Conservation (phyloP, 2,113 vertebrate genomes). For the Chrysemys picta region DNA sequence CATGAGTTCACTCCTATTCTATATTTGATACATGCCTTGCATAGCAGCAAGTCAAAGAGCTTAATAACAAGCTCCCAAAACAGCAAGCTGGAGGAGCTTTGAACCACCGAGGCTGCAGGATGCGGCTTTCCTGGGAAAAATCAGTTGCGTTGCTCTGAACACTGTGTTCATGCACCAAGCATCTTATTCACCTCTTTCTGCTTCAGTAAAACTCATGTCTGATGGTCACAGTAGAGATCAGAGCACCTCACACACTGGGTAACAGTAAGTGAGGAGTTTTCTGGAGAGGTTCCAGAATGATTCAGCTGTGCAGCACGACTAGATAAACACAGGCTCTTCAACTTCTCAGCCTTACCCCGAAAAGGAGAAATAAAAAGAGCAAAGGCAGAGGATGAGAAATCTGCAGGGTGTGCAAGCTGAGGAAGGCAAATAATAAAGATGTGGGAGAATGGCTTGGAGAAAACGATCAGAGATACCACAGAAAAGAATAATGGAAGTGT, state of each 20-base stretch:
- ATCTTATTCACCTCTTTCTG: background rate
- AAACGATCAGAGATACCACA: background rate
- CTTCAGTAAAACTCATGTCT: background rate
- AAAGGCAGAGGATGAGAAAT: background rate
- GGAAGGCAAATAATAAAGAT: background rate
- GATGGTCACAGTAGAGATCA: background rate
- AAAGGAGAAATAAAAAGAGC: background rate
- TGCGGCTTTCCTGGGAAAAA: background rate
- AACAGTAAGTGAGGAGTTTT: background rate
- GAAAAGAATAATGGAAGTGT: background rate
- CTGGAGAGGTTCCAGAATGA: background rate
- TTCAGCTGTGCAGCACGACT: background rate
- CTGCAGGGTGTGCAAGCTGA: rapidly evolving
- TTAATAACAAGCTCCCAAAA: background rate
- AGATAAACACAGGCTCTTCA: background rate
- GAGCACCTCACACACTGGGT: background rate
- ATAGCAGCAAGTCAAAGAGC: background rate
- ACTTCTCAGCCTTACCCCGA: background rate
- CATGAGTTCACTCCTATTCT: background rate
- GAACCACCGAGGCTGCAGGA: background rate
- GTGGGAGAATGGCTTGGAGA: background rate
- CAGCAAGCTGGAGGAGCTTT: background rate
- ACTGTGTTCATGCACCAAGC: background rate
- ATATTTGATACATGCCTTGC: background rate
- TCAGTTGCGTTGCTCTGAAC: background rate